These are phyloP conservation scores for Orthochromis indermauri DNA, from an alignment of 2,113 vertebrate species.

Conservation along the genomic window DNA sequence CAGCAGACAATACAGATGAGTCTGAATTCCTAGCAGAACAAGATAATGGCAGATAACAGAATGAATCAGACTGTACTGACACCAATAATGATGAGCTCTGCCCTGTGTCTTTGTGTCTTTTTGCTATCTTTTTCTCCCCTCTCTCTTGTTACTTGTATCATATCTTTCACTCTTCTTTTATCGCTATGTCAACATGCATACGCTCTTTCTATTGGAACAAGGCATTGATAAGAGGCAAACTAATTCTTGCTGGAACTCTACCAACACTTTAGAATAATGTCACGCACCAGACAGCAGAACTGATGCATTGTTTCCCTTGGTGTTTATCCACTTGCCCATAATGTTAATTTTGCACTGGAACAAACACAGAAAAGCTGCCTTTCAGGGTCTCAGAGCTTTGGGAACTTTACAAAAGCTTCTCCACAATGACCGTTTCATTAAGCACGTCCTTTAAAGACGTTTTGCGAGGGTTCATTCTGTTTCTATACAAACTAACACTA, in stretches of 20 bases:
- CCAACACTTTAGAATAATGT: background rate
- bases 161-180: background rate
- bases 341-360: background rate
- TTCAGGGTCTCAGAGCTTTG: background rate
- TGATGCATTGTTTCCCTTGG: background rate
- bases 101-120: background rate
- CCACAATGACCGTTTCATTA: background rate
- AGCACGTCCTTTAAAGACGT: background rate
- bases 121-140: background rate
- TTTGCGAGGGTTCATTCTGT: background rate
- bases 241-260: background rate
- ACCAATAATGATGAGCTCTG: background rate
- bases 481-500: background rate
- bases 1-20: conserved; percentile 32
- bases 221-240: conserved; percentile 14
- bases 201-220: background rate
- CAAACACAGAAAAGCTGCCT: background rate
- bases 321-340: background rate
- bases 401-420: background rate
- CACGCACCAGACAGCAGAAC: conserved; percentile 10
- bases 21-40: conserved; percentile 16
- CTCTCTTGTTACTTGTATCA: background rate
- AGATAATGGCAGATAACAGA: conserved; percentile 38
- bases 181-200: background rate
- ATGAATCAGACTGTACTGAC: conserved; percentile 5